phyloP scores from a whole-genome alignment of 2,797 vertebrate species.

The Emys orbicularis region DNA sequence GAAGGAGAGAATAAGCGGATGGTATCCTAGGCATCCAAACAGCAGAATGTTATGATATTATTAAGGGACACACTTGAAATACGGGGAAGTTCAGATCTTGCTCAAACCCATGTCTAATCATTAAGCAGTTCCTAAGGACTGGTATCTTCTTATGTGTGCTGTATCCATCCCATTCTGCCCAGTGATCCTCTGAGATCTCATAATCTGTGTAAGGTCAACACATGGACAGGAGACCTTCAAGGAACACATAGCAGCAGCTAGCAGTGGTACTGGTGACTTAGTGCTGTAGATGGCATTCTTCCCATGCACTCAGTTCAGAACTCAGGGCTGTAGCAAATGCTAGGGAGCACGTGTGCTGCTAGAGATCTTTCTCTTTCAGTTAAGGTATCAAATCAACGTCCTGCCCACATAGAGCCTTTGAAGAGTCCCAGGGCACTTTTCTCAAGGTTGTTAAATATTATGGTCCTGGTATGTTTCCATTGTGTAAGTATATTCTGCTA shows the following conservation, averaged over 20 bases:
- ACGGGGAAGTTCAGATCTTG: background rate
- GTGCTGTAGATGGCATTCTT: background rate
- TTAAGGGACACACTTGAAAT: background rate
- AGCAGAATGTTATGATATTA: background rate
- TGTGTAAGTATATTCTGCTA: background rate
- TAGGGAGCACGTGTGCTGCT: background rate
- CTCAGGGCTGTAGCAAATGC: background rate
- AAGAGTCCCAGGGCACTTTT: background rate
- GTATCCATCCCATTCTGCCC: accelerated
- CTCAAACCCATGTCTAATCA: background rate
- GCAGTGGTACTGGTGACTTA: accelerated
- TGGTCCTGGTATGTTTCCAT: background rate
- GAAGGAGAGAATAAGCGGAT: background rate
- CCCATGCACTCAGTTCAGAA: background rate
- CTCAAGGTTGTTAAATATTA: accelerated
- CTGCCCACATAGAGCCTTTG: background rate
- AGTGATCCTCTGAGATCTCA: background rate
- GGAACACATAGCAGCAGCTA: accelerated
- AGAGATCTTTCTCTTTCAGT: background rate
- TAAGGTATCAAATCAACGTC: background rate
- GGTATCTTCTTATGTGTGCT: background rate
- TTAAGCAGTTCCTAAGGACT: background rate
- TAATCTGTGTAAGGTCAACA: background rate
- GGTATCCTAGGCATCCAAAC: background rate
- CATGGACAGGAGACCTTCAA: accelerated